Evolutionary conservation across 2,797 vertebrate species (phyloP).

Genomic region (Steatocranus sp.): DNA sequence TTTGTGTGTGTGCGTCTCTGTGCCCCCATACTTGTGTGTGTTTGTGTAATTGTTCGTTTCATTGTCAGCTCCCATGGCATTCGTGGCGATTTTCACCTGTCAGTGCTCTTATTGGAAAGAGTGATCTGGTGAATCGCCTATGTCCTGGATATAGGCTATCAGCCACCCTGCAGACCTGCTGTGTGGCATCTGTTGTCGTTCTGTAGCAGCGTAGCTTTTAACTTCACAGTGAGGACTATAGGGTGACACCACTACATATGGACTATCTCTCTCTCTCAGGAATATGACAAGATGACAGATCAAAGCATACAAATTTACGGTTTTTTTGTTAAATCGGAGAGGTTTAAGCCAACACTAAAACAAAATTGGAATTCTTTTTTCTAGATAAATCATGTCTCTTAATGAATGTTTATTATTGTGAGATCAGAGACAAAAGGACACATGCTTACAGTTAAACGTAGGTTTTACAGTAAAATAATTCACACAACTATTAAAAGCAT

Average conservation of each 20-base stretch:
- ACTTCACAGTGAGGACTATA: background rate
- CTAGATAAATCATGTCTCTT: fast-evolving
- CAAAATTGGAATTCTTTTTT: background rate
- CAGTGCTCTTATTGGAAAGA: constrained; percentile 57
- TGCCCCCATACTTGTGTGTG: constrained; percentile 4
- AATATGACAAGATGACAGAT: background rate
- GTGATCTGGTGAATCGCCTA: constrained; percentile 30
- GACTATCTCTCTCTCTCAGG: background rate
- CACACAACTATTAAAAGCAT: background rate
- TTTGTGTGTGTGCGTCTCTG: background rate
- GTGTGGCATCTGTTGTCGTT: constrained; percentile 11
- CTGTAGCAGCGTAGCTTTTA: constrained; percentile 9
- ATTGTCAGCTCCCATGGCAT: constrained; percentile 49
- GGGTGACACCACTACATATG: background rate
- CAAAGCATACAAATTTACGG: background rate
- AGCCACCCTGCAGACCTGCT: constrained; percentile 24
- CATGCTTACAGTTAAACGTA: fast-evolving
- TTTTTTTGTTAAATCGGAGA: background rate
- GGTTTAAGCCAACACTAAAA: background rate
- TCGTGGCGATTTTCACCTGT: constrained; percentile 62
- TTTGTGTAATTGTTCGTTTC: constrained; percentile 49
- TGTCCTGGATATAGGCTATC: constrained; percentile 37
- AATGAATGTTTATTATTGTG: background rate
- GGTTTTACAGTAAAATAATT: background rate
- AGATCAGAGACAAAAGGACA: background rate